Base-by-base conservation (phyloP, 23 tunicate genomes). In the Halocynthia roretzi region DNA sequence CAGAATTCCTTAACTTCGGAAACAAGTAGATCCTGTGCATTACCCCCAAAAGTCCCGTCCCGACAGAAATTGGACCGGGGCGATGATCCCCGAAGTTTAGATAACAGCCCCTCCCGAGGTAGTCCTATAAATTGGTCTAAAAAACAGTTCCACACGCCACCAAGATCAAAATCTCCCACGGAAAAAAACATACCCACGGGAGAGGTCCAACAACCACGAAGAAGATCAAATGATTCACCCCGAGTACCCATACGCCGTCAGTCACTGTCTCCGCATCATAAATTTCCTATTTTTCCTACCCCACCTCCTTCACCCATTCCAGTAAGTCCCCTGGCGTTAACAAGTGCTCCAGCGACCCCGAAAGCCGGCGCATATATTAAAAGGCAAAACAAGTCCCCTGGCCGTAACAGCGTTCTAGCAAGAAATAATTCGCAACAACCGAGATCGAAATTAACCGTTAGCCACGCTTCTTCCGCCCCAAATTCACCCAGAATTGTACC, bases 61-160 rank as follows among this genome's bases (percentile, higher is more conserved):
- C 54, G 56, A 8, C 56, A 62, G 2, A 64, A 74, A 19, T 6
- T 56, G 7, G 78, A 64, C 63, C 56, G 78, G 78, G 52, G 78
- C 40, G 56, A 64, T 74, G 78, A 14, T 20, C 6, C 78, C 11
- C 44, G 4, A 31, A 31, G 44, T 31, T 31, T 4, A 31, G 44
- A 31, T 31, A 31, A 0, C 44, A 31, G 31, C n/a, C 9, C 78
- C 11, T 48, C 78, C 14, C 78, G 60, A 8, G 5, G 65, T 8
- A 10, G 21, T 5, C 56, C 49, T 5, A 22, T 74, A 54, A 49
- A 31, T 31, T 31, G 1, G 44, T 31, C 44, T 31, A 1, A 31
- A 4, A 31, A 31, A 31, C 44, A 31, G 44, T 31, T 31, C 44
- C 44, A 31, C 44, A 31, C 44, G 44, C 44, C 44, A 31, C 44